Evolutionary conservation across 1,140 invertebrate genomes (phyloP).

Genomic region (Littorina saxatilis): DNA sequence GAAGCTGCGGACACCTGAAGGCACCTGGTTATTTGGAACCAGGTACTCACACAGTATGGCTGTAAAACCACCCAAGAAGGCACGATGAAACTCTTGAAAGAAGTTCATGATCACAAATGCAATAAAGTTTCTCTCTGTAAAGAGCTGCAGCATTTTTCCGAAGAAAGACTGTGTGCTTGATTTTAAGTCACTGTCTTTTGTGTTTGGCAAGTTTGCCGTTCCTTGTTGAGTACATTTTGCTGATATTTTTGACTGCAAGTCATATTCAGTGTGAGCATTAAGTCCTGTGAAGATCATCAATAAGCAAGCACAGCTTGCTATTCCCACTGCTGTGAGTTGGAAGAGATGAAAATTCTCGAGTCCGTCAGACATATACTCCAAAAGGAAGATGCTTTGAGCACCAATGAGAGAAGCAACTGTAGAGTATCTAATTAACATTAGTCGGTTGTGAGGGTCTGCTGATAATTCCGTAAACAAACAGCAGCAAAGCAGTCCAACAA

Average conservation of each 20-base stretch:
- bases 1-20: conserved; percentile 46
- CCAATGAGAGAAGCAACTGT: conserved; percentile 65
- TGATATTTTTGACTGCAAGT: conserved; percentile 37
- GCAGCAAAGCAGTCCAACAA: conserved; percentile 72
- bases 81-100: conserved; percentile 61
- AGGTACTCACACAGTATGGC: conserved; percentile 63
- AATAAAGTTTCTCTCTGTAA: conserved; percentile 60
- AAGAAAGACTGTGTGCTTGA: conserved; percentile 41
- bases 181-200: not conserved
- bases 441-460: conserved; percentile 52
- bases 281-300: conserved; percentile 65
- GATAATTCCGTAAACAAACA: conserved; percentile 74
- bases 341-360: conserved; percentile 69
- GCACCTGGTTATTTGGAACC: conserved; percentile 43
- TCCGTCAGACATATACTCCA: conserved; percentile 62
- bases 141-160: conserved; percentile 54
- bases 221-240: not conserved
- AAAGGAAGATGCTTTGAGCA: conserved; percentile 54
- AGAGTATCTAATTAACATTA: conserved; percentile 55
- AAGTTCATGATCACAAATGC: conserved; percentile 66
- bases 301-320: conserved; percentile 62
- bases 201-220: too few relatives aligned
- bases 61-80: conserved; percentile 60
- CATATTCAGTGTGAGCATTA: conserved; percentile 66
- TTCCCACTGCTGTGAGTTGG: conserved; percentile 59